A percentile compares a stretch with the other conserved stretches of the same genome.
Evolutionary conservation across 2,797 vertebrate species (phyloP).

Genomic region (Astyanax mexicanus): DNA sequence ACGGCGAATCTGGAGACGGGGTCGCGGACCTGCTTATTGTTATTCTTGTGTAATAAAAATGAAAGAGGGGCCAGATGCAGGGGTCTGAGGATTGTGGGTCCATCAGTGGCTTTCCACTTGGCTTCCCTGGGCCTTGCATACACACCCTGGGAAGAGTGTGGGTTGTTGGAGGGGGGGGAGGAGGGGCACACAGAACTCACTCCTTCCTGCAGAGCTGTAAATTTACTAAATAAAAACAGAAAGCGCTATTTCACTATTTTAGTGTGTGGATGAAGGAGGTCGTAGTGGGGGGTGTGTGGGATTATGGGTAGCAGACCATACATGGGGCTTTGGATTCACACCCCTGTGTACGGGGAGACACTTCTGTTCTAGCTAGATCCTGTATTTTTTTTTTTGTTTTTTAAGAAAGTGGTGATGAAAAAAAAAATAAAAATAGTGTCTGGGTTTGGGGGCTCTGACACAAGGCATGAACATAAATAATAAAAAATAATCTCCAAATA

Average conservation of each 20-base stretch:
- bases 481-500: conserved; percentile 77
- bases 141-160: conserved; percentile 26
- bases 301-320: neutral
- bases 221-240: conserved; percentile 75
- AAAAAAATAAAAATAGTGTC: conserved; percentile 50
- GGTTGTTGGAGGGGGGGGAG: neutral
- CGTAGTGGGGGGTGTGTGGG: conserved; percentile 15
- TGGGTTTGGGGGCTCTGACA: too few species aligned
- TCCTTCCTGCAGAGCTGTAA: conserved; percentile 70
- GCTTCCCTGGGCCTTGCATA: conserved; percentile 67
- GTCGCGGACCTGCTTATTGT: conserved; percentile 86
- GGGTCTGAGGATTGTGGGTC: conserved; percentile 78
- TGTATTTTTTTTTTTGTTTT: conserved; percentile 65
- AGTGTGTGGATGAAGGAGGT: conserved; percentile 13
- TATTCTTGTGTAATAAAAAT: conserved; percentile 86
- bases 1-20: conserved; percentile 78
- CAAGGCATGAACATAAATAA: too few species aligned
- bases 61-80: conserved; percentile 79
- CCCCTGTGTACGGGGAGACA: conserved; percentile 59
- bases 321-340: conserved; percentile 32
- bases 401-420: conserved; percentile 25
- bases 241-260: conserved; percentile 44
- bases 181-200: conserved; percentile 55
- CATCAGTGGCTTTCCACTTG: conserved; percentile 80
- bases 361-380: too few species aligned